Evolutionary conservation across 2,113 vertebrate species (phyloP), one percentile per base, ranked within the genome.

Genomic region (Lepisosteus osseus): DNA sequence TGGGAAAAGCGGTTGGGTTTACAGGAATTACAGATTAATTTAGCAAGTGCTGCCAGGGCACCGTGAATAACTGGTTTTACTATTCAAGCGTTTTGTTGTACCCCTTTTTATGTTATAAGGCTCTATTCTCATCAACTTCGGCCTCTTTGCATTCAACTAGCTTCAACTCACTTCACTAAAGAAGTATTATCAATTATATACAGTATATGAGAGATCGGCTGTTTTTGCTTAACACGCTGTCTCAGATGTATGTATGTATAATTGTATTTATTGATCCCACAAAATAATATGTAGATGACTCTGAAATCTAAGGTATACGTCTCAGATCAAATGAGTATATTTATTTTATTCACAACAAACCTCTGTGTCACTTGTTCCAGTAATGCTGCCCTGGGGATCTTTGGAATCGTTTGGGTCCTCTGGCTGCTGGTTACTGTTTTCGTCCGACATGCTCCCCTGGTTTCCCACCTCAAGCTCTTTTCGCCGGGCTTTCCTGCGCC

Each of bases 401-500:
- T 92, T 78, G 87, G 82, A 71, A 64, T 88, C 85, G 3, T 61
- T 78, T 65, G 83, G 83, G 68, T 94, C 94, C 66, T 96, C 92
- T 0, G 80, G 76, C 56, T 85, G 91, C n/a, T 94, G 94, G 84
- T 83, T 91, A 81, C 83, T 77, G 70, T 84, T 91, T 57, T 95
- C 95, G 67, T 93, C 91, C 0, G 86, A 82, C 0, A 76, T 84
- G 43, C 87, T 67, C 54, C 85, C 89, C 61, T 92, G 86, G 73
- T 86, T 84, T 2, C 87, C 86, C 80, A 90, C 92, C 79, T 98
- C 95, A 3, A 95, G 86, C 68, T 97, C 95, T 91, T 92, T 96
- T 78, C 96, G 89, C 0, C 94, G 91, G 17, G 97, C 95, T 86
- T 97, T 97, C 69, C 97, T 92, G 7, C 94, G 91, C 56, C 97